phyloP scores from a whole-genome alignment of 2,888 invertebrate species.

The Coenonympha glycerion region DNA sequence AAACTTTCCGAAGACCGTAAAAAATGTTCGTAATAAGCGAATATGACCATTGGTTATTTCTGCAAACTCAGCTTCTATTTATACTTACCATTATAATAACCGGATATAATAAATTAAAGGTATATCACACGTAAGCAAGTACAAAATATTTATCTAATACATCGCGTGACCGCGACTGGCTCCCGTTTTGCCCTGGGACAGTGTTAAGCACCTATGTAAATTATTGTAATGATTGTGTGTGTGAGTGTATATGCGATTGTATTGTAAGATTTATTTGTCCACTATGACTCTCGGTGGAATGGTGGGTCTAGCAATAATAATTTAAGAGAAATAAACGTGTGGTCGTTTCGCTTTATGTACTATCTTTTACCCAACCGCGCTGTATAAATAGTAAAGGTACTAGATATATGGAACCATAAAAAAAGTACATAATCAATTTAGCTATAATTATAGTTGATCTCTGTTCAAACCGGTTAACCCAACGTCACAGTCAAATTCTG shows the following conservation, averaged over 20 bases:
- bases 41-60: not conserved
- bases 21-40: not conserved
- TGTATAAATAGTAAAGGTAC: no score
- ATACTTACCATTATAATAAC: not conserved
- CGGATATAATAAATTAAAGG: constrained; percentile 2
- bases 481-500: no score
- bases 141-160: constrained; percentile 12
- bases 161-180: constrained; percentile 19
- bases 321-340: no score
- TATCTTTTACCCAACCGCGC: no score
- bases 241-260: constrained; percentile 10
- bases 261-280: constrained; percentile 8
- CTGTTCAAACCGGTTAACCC: no score
- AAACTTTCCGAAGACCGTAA: no score
- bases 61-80: not conserved
- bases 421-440: no score
- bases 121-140: not conserved
- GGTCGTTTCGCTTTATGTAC: no score
- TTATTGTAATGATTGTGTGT: constrained; percentile 18
- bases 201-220: constrained; percentile 17
- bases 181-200: constrained; percentile 14
- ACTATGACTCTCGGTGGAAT: constrained; percentile 1
- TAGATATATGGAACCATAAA: no score
- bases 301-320: not conserved
- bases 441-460: no score